phyloP scores from a whole-genome alignment of 2,797 vertebrate species.

The Muscicapa comitata region DNA sequence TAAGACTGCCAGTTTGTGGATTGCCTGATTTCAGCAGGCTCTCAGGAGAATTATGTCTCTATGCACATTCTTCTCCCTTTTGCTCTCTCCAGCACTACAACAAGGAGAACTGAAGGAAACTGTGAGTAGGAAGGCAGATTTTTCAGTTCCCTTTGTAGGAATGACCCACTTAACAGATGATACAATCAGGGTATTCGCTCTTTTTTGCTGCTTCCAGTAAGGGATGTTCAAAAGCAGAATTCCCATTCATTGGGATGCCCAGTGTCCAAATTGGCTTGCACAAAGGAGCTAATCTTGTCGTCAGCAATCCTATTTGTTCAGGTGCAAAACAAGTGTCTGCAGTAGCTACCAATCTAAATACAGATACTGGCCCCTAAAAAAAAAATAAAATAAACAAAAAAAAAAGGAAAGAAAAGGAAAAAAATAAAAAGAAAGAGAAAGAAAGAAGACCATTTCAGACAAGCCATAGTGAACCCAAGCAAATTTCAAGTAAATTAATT shows the following conservation, averaged over 20 bases:
- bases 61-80: background rate
- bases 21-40: background rate
- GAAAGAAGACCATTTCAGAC: background rate
- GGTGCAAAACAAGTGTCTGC: conserved; percentile 27
- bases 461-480: background rate
- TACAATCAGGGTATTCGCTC: conserved; percentile 42
- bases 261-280: background rate
- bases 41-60: background rate
- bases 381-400: too few species aligned
- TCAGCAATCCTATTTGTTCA: conserved; percentile 40
- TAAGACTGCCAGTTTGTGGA: background rate
- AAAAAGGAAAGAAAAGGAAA: accelerated
- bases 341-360: background rate
- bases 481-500: conserved; percentile 52
- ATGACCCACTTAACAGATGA: conserved; percentile 54
- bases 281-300: conserved; percentile 21
- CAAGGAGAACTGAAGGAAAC: conserved; percentile 6
- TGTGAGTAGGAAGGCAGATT: conserved; percentile 15
- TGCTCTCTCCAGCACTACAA: background rate
- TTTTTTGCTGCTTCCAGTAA: conserved; percentile 22
- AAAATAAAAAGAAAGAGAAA: background rate
- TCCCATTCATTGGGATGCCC: background rate
- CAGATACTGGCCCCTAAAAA: background rate
- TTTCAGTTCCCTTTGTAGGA: conserved; percentile 44
- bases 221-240: conserved; percentile 34